phyloP scores from a whole-genome alignment of 2,888 invertebrate genomes.

The Pristionchus entomophagus region DNA sequence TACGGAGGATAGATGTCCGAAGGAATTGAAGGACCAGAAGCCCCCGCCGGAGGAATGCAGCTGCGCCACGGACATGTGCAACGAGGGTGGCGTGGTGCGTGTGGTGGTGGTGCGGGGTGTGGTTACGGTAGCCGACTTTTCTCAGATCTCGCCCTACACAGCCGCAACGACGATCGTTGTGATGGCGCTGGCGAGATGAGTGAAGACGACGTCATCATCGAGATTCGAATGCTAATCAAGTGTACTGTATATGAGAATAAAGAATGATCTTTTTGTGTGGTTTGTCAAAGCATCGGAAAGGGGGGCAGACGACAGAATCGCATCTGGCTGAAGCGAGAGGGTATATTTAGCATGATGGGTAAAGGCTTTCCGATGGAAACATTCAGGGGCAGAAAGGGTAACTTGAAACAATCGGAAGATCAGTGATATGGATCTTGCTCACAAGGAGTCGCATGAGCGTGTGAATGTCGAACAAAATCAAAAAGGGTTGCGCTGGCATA shows the following conservation, averaged over 20 bases:
- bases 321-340: no score
- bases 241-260: constrained; percentile 11
- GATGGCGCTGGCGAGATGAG: not conserved
- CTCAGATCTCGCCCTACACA: not conserved
- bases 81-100: not conserved
- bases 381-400: no score
- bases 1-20: not conserved
- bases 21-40: no score
- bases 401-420: no score
- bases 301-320: no score
- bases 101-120: not conserved
- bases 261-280: constrained; percentile 14
- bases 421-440: no score
- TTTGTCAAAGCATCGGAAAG: no score
- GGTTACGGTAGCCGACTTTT: not conserved
- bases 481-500: no score
- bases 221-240: constrained; percentile 16
- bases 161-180: not conserved
- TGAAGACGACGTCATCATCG: not conserved
- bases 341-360: no score
- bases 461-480: no score
- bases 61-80: not conserved
- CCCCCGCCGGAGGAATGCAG: not conserved
- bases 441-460: no score
- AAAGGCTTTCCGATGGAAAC: no score